These are phyloP conservation scores for Agrochola lota DNA, from an alignment of 2,888 invertebrate genomes.

Conservation along the genomic window DNA sequence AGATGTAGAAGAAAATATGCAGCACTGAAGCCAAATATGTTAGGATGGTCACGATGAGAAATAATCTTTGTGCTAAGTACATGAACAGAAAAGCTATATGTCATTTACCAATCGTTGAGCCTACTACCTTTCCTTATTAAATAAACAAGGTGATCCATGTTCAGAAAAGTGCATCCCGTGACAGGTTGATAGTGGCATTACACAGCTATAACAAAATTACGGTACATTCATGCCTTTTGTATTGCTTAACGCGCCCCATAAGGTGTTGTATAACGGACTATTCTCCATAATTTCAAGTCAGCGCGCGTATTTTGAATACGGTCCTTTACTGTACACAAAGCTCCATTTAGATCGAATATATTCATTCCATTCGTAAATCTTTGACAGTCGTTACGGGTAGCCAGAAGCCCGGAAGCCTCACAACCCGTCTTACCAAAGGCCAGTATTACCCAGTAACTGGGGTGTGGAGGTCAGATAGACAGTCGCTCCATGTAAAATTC, in stretches of 20 bases:
- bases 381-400: background rate
- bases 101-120: background rate
- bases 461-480: background rate
- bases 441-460: background rate
- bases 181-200: background rate
- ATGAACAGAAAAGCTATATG: background rate
- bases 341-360: background rate
- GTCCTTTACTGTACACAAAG: background rate
- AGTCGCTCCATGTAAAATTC: background rate
- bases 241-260: background rate
- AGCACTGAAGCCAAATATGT: background rate
- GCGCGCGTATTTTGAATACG: background rate
- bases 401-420: background rate
- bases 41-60: background rate
- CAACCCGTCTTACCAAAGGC: background rate
- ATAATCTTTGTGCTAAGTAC: too few species aligned
- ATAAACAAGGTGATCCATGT: background rate
- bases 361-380: background rate
- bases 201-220: slow-evolving; percentile 1
- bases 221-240: background rate
- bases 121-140: background rate
- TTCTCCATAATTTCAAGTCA: background rate
- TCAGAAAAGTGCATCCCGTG: background rate
- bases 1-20: background rate
- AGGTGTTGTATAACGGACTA: background rate